Conservation (phyloP, 2,888 invertebrate genomes). For the Eupelmus urozonus region DNA sequence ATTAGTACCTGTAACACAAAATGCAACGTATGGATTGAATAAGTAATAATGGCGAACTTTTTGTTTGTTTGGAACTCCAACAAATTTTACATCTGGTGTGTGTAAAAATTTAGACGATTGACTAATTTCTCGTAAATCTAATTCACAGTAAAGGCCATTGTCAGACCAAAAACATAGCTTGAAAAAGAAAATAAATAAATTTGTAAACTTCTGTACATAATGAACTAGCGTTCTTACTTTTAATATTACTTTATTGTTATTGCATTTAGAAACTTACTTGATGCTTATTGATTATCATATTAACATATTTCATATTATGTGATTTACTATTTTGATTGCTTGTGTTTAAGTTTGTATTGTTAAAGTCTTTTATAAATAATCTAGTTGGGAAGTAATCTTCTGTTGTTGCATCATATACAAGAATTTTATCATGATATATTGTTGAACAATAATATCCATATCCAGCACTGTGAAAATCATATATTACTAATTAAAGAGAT, state of each 20-base stretch:
- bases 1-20: constrained; percentile 66
- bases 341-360: constrained; percentile 1
- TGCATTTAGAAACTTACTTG: constrained; percentile 46
- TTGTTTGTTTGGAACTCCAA: constrained; percentile 55
- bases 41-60: constrained; percentile 45
- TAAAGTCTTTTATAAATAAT: constrained; percentile 37
- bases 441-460: constrained; percentile 61
- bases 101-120: constrained; percentile 21
- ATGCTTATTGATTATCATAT: constrained; percentile 55
- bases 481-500: constrained; percentile 21
- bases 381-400: constrained; percentile 30
- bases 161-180: constrained; percentile 66
- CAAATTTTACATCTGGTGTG: constrained; percentile 56
- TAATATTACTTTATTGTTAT: background rate
- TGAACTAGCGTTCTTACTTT: background rate
- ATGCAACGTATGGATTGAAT: constrained; percentile 64
- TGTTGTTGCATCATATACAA: constrained; percentile 34
- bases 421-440: constrained; percentile 27
- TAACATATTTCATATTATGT: constrained; percentile 35
- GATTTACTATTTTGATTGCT: background rate
- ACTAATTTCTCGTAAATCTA: constrained; percentile 43
- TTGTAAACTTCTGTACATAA: constrained; percentile 5
- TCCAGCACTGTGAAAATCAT: constrained; percentile 63
- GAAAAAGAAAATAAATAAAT: constrained; percentile 23
- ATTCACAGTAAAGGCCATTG: constrained; percentile 57